Base-by-base conservation (phyloP, 35 echinoderm and acorn worm species). In the Acanthaster planci region DNA sequence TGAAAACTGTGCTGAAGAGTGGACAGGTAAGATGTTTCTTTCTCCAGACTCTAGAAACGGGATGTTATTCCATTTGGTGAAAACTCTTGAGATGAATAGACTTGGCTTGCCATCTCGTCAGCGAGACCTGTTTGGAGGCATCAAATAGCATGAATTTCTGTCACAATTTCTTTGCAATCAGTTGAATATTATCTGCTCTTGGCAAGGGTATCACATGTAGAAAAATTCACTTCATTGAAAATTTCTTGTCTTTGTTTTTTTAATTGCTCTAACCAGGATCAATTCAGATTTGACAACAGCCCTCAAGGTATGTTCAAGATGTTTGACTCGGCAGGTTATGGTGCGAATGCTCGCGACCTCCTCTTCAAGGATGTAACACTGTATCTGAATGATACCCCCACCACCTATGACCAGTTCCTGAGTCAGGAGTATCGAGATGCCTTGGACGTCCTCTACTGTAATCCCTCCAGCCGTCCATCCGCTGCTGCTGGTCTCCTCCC, bases 281-380 rank as follows among this genome's bases (percentile, higher is more conserved):
- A 0, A 8, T 31, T 75, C 3, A 31, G n/a, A 27, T 72, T 16
- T 4, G 35, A 37, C 23, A 8, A 4, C 8, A 16, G 23, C 8
- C 5, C 35, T 26, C 4, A 16, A 72, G 14, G 14, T 58, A 22
- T 58, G 2, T 93, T 92, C 85, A 92, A 79, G 76, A 93, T 93
- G 60, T 93, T 93, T 56, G 86, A 89, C 32, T 97, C 94, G 1
- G 26, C 35, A 21, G 67, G 26, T 5, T 90, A 90, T 38, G 18
- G 30, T 5, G 32, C 10, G 18, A 29, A 21, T 52, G 47, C 19
- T 22, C 8, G 53, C 29, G 67, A 97, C 54, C 87, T 97, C 36
- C 75, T 97, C n/a, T 97, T 97, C 77, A 97, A 91, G 26, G 94
- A 97, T 78, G 84, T 86, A 7, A 92, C 94, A 18, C 23, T 89